Base-by-base conservation (phyloP, 2,888 invertebrate species). In the Conchocele bisecta region DNA sequence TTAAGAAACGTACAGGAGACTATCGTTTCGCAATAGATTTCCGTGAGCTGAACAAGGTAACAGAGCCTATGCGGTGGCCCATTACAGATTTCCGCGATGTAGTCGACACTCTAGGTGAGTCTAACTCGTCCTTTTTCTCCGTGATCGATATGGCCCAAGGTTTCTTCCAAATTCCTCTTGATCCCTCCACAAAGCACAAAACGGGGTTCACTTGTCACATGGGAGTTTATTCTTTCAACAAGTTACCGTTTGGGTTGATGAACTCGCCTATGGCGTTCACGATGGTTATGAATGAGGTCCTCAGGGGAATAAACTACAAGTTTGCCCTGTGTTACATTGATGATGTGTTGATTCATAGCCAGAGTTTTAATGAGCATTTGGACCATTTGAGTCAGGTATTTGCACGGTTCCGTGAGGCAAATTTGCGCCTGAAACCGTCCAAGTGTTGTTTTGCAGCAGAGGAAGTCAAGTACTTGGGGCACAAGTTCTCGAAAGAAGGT, bases 11-110 rank as follows among this genome's bases (percentile, higher is more conserved):
- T 41, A 51, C 50, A 22, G 72, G 75, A 6, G 58, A 65, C 4
- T 70, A 60, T 13, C 41, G 82, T 17, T 79, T 82, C 50, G 72
- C 70, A 3, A 46, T 79, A 4, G 75, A 82, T 37, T 81, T 67
- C 37, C 24, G 79, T 0, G 46, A 33, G 17, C 39, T 80, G 4
- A 77, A 77, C 42, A 54, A 56, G n/a, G 54, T 75, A 9, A 77
- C 71, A 11, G 24, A 57, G 13, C 75, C 79, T 17, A 63, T 69
- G 0, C 56, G 51, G 26, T 77, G 70, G 26, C 71, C 75, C 15
- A 37, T 81, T 1, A 59, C 70, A 20, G 61, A 64, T 48, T 57
- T 77, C 33, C 67, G 65, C 41, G 71, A 76, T 61, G 63, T 63
- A 5, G 39, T 64, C 7, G 75, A 76, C 39, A 56, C 72, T 2